phyloP scores from a whole-genome alignment of 2,797 vertebrate genomes.

The Gastrophryne carolinensis region DNA sequence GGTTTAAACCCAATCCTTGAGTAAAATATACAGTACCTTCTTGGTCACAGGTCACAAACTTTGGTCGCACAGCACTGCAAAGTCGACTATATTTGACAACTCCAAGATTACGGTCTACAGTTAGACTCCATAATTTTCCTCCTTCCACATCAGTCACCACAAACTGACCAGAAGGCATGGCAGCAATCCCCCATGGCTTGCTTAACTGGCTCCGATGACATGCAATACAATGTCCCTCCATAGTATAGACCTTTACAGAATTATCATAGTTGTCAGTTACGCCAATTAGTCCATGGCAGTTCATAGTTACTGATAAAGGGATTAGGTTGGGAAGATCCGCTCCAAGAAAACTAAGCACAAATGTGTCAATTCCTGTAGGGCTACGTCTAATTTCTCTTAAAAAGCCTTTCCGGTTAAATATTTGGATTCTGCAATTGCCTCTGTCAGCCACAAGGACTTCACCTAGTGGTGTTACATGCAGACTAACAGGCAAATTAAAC shows the following conservation, averaged over 20 bases:
- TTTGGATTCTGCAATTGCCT: slow-evolving; percentile 92
- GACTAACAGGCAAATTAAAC: slow-evolving; percentile 92
- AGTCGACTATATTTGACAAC: slow-evolving; percentile 91
- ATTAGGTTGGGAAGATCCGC: slow-evolving; percentile 91
- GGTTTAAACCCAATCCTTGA: slow-evolving; percentile 90
- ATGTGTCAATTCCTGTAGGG: slow-evolving; percentile 92
- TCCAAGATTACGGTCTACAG: slow-evolving; percentile 85
- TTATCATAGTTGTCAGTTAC: slow-evolving; percentile 96
- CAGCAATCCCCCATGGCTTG: slow-evolving; percentile 95
- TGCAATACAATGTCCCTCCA: slow-evolving; percentile 90
- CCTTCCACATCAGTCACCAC: slow-evolving; percentile 96
- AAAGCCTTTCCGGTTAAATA: slow-evolving; percentile 95
- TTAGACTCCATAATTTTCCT: slow-evolving; percentile 93
- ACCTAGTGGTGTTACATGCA: slow-evolving; percentile 84
- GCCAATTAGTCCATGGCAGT: slow-evolving; percentile 88
- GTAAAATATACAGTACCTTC: slow-evolving; percentile 94
- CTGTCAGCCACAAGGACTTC: slow-evolving; percentile 95
- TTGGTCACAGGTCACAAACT: slow-evolving; percentile 91
- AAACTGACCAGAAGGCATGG: slow-evolving; percentile 90
- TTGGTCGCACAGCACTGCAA: slow-evolving; percentile 91
- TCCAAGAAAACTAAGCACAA: slow-evolving; percentile 92
- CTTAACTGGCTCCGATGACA: slow-evolving; percentile 94
- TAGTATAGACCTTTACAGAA: slow-evolving; percentile 93
- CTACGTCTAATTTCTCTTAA: slow-evolving; percentile 92
- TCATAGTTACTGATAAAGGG: slow-evolving; percentile 92